phyloP scores from a whole-genome alignment of 2,888 invertebrate genomes.

The Tineola bisselliella region DNA sequence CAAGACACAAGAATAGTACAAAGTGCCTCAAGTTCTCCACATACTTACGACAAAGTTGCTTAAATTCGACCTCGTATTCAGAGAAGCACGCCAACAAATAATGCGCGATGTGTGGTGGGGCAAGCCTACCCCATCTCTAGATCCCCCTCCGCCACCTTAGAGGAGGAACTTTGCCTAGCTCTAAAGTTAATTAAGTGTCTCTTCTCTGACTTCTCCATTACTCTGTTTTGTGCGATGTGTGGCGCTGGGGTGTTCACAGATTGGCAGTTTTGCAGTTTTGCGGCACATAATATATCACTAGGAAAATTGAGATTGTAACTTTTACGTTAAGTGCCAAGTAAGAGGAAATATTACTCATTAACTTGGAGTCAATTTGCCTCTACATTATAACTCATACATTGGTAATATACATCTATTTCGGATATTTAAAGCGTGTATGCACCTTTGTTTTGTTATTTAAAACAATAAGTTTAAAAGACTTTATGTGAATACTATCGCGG shows the following conservation, averaged over 20 bases:
- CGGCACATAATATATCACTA: not conserved
- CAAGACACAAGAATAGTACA: not conserved
- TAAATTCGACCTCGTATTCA: constrained; percentile 36
- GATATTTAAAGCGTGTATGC: too few relatives aligned
- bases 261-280: constrained; percentile 14
- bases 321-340: not conserved
- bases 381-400: too few relatives aligned
- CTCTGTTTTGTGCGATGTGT: constrained; percentile 35
- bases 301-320: not conserved
- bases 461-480: too few relatives aligned
- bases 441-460: too few relatives aligned
- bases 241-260: constrained; percentile 15
- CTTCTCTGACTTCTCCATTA: constrained; percentile 27
- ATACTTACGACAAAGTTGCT: constrained; percentile 28
- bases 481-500: too few relatives aligned
- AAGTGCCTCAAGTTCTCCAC: constrained; percentile 33
- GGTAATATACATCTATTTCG: too few relatives aligned
- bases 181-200: constrained; percentile 54
- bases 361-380: not conserved
- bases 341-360: not conserved
- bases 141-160: constrained; percentile 19
- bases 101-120: constrained; percentile 30
- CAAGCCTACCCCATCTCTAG: constrained; percentile 13
- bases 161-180: constrained; percentile 42
- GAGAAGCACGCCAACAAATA: constrained; percentile 31